A percentile compares a stretch with the other conserved stretches of the same genome.
phyloP scores from a whole-genome alignment of 2,797 vertebrate species.

The Girardinus metallicus region DNA sequence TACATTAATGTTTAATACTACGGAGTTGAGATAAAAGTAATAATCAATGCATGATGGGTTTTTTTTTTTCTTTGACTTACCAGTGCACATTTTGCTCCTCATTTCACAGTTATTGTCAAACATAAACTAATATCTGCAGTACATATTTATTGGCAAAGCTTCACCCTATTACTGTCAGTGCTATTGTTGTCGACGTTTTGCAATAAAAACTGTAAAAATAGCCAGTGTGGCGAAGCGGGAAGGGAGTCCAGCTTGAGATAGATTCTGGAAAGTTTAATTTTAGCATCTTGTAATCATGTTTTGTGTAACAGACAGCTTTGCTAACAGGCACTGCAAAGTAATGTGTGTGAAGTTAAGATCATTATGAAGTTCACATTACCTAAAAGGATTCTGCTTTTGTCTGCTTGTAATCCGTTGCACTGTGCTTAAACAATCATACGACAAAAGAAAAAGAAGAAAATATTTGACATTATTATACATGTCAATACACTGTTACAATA shows the following conservation, averaged over 20 bases:
- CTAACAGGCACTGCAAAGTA: slow-evolving; percentile 49
- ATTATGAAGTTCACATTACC: slow-evolving; percentile 48
- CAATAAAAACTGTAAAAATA: background rate
- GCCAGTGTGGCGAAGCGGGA: too few species aligned
- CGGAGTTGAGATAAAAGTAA: background rate
- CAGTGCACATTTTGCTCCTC: background rate
- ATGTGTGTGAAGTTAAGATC: slow-evolving; percentile 64
- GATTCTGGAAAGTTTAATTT: background rate
- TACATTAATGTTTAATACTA: background rate
- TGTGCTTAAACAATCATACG: background rate
- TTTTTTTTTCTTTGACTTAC: too few species aligned
- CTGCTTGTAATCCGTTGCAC: slow-evolving; percentile 7
- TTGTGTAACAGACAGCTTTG: slow-evolving; percentile 60
- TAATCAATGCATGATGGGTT: background rate
- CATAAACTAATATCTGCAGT: background rate
- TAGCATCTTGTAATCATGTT: slow-evolving; percentile 38
- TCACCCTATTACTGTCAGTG: background rate
- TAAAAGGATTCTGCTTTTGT: slow-evolving; percentile 8
- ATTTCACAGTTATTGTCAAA: background rate
- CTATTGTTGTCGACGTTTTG: too few species aligned
- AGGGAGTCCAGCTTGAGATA: background rate
- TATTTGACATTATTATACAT: background rate
- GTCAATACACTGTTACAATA: background rate
- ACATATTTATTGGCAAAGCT: background rate
- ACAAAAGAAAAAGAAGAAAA: background rate